Base-by-base conservation (phyloP, 1,140 invertebrate species). In the Zeugodacus cucurbitae region DNA sequence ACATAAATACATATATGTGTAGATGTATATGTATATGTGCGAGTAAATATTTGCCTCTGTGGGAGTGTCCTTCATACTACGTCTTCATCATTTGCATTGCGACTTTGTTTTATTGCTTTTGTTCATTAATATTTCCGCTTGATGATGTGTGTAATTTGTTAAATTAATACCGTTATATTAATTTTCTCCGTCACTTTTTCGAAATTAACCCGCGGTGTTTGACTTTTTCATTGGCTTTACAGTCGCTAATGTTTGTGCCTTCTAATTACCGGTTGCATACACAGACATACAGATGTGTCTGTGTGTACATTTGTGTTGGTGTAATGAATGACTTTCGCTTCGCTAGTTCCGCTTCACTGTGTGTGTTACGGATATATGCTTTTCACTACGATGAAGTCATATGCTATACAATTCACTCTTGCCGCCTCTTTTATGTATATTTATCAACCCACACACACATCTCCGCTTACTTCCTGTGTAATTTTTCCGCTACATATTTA, bases 41-140 rank as follows among this genome's bases (percentile, higher is more conserved):
- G 58, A 20, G 58, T 20, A 58, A 58, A 70, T 74, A 6, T 22
- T 3, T 20, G 14, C 5, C 34, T 22, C 4, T 11, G 48, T 3
- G 17, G 48, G 48, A 17, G 48, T 54, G 48, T 17, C 48, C 48
- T 54, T 54, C 48, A 20, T 54, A 54, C 48, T 0, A 22, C 34
- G n/a, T 6, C 17, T 26, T 62, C 64, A 48, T 82, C 74, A 34
- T 48, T 54, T 44, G 41, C 41, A 74, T 26, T 82, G 22, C 11
- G 10, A 54, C 41, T 48, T 82, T 82, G 20, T 82, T 82, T 82
- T 82, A 48, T 82, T 82, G 74, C 74, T 82, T 29, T 26, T 41
- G 41, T 26, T 82, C 74, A 54, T 48, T 48, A 82, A 48, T 82
- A 48, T 48, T 82, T 82, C 74, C 74, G 37, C 74, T 82, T 26